phyloP scores from a whole-genome alignment of 2,888 invertebrate genomes.

The Caenorhabditis uteleia region DNA sequence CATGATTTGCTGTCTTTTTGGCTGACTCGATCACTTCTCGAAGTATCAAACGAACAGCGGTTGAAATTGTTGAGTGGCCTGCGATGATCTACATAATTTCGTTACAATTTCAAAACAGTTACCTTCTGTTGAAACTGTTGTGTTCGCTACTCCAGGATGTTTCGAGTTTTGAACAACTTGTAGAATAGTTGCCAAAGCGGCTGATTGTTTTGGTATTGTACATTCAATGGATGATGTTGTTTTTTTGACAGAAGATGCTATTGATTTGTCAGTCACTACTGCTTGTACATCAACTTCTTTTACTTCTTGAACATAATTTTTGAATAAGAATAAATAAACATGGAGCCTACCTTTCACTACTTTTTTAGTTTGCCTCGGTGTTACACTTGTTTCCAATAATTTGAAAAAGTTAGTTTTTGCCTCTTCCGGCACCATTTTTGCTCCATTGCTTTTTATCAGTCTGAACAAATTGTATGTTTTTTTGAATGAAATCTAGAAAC shows the following conservation, averaged over 20 bases:
- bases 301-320: background rate
- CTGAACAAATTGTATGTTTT: background rate
- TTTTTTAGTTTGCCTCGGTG: background rate
- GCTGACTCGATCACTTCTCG: slow-evolving; percentile 18
- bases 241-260: background rate
- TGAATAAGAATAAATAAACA: background rate
- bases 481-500: background rate
- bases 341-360: background rate
- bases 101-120: background rate
- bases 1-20: slow-evolving; percentile 1
- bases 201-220: background rate
- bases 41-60: slow-evolving; percentile 16
- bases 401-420: slow-evolving; percentile 7
- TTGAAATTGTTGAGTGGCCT: slow-evolving; percentile 7
- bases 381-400: background rate
- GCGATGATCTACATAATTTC: too few species aligned
- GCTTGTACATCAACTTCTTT: background rate
- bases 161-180: background rate
- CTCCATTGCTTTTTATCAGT: background rate
- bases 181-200: background rate
- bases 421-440: slow-evolving; percentile 7
- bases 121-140: background rate
- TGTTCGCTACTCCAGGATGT: background rate
- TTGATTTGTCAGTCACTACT: background rate
- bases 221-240: background rate